These are phyloP conservation scores for Chalcosyrphus nemorum DNA, from an alignment of 2,888 invertebrate genomes.

Conservation along the genomic window DNA sequence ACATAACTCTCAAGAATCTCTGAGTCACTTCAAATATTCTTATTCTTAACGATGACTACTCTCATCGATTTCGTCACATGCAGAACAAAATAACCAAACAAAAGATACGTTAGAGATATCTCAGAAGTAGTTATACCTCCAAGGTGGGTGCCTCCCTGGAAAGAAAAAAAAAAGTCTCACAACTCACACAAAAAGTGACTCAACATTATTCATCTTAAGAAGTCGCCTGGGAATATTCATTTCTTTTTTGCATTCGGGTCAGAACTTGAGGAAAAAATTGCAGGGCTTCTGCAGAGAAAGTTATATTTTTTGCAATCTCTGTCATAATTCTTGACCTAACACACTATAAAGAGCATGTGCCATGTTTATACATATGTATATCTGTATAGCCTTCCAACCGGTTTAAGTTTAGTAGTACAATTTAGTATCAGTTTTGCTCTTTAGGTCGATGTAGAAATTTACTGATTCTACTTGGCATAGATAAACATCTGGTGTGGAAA, in stretches of 20 bases:
- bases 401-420: slow-evolving; percentile 15
- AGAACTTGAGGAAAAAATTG: background rate
- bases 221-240: background rate
- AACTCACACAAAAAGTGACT: slow-evolving; percentile 19
- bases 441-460: slow-evolving; percentile 19
- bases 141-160: slow-evolving; percentile 26
- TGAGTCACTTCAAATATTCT: slow-evolving; percentile 21
- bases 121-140: background rate
- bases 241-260: slow-evolving; percentile 35
- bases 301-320: background rate
- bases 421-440: background rate
- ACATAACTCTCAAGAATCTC: slow-evolving; percentile 8
- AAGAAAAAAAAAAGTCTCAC: background rate
- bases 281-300: slow-evolving; percentile 39
- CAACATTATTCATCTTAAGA: slow-evolving; percentile 11
- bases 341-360: slow-evolving; percentile 18
- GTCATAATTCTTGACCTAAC: slow-evolving; percentile 50
- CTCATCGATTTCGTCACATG: slow-evolving; percentile 13
- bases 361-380: slow-evolving; percentile 6
- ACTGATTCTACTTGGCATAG: slow-evolving; percentile 9
- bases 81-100: background rate
- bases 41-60: slow-evolving; percentile 12
- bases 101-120: slow-evolving; percentile 1
- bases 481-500: background rate
- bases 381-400: background rate